phyloP scores from a whole-genome alignment of 2,797 vertebrate genomes.

The Sphaeramia orbicularis region DNA sequence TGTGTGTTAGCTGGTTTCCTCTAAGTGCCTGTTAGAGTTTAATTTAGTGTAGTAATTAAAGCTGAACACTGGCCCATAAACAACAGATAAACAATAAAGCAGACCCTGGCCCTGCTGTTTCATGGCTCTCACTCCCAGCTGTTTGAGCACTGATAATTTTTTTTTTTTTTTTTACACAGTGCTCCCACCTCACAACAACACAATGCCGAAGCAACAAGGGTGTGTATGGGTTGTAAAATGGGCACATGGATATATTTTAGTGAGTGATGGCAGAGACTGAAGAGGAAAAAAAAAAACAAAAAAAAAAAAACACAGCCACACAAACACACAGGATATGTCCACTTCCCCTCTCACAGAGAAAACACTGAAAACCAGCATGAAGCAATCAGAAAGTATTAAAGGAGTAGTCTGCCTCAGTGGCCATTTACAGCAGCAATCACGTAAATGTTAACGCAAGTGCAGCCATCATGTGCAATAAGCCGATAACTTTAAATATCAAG shows the following conservation, averaged over 20 bases:
- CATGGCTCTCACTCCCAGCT: constrained; percentile 97
- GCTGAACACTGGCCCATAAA: constrained; percentile 99
- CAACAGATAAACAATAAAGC: constrained; percentile 99
- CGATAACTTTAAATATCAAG: background rate
- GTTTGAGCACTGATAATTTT: constrained; percentile 91
- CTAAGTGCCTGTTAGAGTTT: constrained; percentile 98
- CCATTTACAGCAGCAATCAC: constrained; percentile 43
- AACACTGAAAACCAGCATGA: constrained; percentile 38
- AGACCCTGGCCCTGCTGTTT: constrained; percentile 96
- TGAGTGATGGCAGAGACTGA: constrained; percentile 34
- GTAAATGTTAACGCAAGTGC: constrained; percentile 52
- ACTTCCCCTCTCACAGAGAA: constrained; percentile 64
- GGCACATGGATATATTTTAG: constrained; percentile 47
- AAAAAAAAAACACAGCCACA: constrained; percentile 36
- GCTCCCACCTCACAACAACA: constrained; percentile 86
- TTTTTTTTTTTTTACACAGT: constrained; percentile 90
- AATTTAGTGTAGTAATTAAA: constrained; percentile 99
- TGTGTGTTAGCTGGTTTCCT: constrained; percentile 85
- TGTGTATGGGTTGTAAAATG: constrained; percentile 38
- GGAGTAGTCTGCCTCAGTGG: constrained; percentile 23
- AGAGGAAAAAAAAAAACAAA: constrained; percentile 32
- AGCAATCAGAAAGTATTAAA: constrained; percentile 38
- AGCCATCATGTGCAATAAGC: constrained; percentile 13
- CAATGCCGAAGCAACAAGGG: constrained; percentile 75
- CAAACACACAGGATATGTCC: constrained; percentile 66